These are phyloP conservation scores for Tipula vernalis DNA, from an alignment of 2,888 invertebrate genomes.

Conservation along the genomic window DNA sequence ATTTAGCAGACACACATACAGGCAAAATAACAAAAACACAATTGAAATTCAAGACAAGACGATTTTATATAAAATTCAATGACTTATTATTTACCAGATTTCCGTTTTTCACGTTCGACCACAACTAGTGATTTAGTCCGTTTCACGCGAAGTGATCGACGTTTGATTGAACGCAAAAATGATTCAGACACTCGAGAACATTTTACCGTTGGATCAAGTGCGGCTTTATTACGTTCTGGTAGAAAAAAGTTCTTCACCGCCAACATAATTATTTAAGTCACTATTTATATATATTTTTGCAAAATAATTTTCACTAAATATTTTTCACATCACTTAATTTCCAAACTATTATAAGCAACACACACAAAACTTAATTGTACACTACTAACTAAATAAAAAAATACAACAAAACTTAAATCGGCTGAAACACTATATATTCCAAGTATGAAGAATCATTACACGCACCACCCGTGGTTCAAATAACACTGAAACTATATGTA, in stretches of 20 bases:
- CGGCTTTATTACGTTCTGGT: conserved; percentile 43
- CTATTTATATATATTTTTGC: background rate
- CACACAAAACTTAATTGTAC: background rate
- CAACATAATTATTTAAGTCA: conserved; percentile 34
- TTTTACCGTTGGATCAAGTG: conserved; percentile 36
- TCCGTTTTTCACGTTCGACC: conserved; percentile 55
- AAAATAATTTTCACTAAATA: background rate
- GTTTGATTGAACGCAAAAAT: conserved; percentile 55
- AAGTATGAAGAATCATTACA: background rate
- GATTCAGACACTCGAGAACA: conserved; percentile 60
- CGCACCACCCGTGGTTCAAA: conserved; percentile 5
- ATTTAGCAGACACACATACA: background rate
- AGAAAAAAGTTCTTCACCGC: conserved; percentile 65
- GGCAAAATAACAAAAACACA: background rate
- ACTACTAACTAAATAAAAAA: background rate
- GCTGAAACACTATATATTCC: background rate
- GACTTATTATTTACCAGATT: conserved; percentile 52
- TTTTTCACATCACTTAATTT: background rate
- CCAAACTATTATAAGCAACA: background rate
- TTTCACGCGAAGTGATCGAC: conserved; percentile 59
- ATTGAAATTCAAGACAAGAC: background rate
- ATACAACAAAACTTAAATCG: background rate
- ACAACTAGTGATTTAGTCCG: conserved; percentile 61
- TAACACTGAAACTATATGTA: background rate
- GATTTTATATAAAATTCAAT: background rate